Evolutionary conservation across 2,888 invertebrate genomes (phyloP).

Genomic region (Gerris lacustris): DNA sequence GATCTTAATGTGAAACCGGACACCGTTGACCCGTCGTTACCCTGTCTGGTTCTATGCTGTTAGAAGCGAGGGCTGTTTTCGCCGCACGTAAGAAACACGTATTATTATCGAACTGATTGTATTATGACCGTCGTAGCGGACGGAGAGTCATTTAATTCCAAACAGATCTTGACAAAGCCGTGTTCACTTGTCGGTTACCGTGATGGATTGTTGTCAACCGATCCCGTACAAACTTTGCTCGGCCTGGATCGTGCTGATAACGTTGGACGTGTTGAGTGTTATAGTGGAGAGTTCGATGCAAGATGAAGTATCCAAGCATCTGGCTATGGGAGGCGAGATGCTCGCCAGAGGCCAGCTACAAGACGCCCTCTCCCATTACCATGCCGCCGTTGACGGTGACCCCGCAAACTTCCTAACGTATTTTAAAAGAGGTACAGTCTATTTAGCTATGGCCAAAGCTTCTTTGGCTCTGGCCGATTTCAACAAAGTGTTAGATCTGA

Average conservation of each 20-base stretch:
- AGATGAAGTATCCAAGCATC: slow-evolving; percentile 78
- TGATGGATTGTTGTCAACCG: slow-evolving; percentile 29
- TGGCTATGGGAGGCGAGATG: slow-evolving; percentile 86
- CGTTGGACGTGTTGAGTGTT: slow-evolving; percentile 24
- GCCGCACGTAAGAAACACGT: too few species aligned
- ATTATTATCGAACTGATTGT: neutral
- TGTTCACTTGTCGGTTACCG: neutral
- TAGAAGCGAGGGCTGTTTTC: too few species aligned
- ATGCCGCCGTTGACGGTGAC: slow-evolving; percentile 95
- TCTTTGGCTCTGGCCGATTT: slow-evolving; percentile 91
- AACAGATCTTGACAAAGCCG: neutral
- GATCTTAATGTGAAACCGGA: too few species aligned
- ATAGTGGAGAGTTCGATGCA: slow-evolving; percentile 48
- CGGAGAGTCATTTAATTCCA: neutral
- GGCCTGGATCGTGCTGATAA: slow-evolving; percentile 27
- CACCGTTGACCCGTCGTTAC: too few species aligned
- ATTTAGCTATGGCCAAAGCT: slow-evolving; percentile 88
- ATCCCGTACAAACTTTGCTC: slow-evolving; percentile 27
- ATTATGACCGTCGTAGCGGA: neutral
- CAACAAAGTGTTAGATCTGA: slow-evolving; percentile 79
- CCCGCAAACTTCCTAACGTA: slow-evolving; percentile 90
- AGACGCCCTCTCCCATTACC: slow-evolving; percentile 93
- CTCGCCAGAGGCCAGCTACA: slow-evolving; percentile 84
- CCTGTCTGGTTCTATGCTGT: too few species aligned
- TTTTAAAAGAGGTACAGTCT: slow-evolving; percentile 90